phyloP scores from a whole-genome alignment of 2,797 vertebrate species.

The Sebastes baramenuke region DNA sequence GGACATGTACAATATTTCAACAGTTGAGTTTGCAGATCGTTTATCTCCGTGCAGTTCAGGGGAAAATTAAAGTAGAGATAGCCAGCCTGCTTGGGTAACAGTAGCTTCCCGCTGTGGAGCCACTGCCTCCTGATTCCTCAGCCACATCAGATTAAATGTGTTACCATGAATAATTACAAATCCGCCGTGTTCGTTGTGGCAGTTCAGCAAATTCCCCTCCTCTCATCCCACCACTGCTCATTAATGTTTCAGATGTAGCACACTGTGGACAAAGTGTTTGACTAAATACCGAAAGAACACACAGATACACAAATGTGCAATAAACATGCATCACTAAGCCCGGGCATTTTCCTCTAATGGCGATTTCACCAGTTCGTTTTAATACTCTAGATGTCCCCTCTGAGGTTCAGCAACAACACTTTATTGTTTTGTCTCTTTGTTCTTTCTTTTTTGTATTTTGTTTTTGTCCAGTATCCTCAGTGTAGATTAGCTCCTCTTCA shows the following conservation, averaged over 20 bases:
- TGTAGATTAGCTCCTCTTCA: conserved; percentile 28
- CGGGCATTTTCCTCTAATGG: conserved; percentile 28
- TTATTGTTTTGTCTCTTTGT: conserved; percentile 17
- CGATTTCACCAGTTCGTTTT: conserved; percentile 37
- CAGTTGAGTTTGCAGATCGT: background rate
- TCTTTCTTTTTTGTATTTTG: conserved; percentile 3
- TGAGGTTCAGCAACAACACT: conserved; percentile 16
- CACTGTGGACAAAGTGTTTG: conserved; percentile 31
- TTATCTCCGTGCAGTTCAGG: conserved; percentile 9
- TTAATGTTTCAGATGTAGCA: conserved; percentile 65
- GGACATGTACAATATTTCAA: background rate
- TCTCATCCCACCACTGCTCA: conserved; percentile 48
- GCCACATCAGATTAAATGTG: conserved; percentile 62
- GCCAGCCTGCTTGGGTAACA: background rate
- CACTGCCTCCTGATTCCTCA: conserved; percentile 32
- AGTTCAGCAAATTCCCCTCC: conserved; percentile 40
- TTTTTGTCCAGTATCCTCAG: background rate
- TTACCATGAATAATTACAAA: conserved; percentile 71
- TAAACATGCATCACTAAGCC: conserved; percentile 35
- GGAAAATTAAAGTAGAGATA: conserved; percentile 2
- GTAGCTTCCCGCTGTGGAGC: conserved; percentile 1
- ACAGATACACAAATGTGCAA: conserved; percentile 31
- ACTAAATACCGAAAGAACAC: conserved; percentile 35
- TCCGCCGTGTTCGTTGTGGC: conserved; percentile 40
- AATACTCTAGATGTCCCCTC: conserved; percentile 14